Evolutionary conservation across 2,888 invertebrate species (phyloP).

Genomic region (Deladenus siricidicola): DNA sequence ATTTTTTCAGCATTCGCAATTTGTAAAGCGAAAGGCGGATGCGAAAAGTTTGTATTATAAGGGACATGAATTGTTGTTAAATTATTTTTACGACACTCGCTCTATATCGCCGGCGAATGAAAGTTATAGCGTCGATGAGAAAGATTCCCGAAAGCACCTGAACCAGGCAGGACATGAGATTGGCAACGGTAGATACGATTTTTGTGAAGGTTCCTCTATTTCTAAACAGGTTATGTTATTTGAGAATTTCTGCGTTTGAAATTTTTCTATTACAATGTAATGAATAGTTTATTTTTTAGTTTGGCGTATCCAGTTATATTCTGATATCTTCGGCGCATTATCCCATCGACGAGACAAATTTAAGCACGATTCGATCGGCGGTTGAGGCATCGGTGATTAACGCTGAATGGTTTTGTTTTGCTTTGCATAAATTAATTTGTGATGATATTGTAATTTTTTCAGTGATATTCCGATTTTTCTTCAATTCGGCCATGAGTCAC

Average conservation of each 20-base stretch:
- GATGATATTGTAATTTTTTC: constrained; percentile 36
- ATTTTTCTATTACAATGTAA: background rate
- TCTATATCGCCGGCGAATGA: background rate
- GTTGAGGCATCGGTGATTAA: constrained; percentile 19
- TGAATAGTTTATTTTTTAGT: constrained; percentile 20
- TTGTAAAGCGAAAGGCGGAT: background rate
- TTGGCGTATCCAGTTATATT: constrained; percentile 31
- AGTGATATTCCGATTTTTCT: constrained; percentile 76
- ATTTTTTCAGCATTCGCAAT: background rate
- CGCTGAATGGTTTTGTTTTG: constrained; percentile 21
- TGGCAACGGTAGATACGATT: constrained; percentile 1
- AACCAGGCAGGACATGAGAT: background rate
- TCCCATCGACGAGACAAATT: constrained; percentile 17
- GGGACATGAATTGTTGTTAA: background rate
- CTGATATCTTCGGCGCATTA: constrained; percentile 21
- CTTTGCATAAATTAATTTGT: too few species aligned
- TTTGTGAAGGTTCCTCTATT: constrained; percentile 2
- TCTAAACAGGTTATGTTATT: constrained; percentile 1
- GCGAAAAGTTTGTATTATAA: background rate
- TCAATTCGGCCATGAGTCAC: constrained; percentile 73
- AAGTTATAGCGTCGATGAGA: background rate
- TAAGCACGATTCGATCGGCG: constrained; percentile 25
- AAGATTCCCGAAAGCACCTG: background rate
- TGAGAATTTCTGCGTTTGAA: background rate
- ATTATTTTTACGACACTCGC: background rate